These are phyloP conservation scores for Theocolax elegans DNA, from an alignment of 1,140 invertebrate species.

Conservation along the genomic window DNA sequence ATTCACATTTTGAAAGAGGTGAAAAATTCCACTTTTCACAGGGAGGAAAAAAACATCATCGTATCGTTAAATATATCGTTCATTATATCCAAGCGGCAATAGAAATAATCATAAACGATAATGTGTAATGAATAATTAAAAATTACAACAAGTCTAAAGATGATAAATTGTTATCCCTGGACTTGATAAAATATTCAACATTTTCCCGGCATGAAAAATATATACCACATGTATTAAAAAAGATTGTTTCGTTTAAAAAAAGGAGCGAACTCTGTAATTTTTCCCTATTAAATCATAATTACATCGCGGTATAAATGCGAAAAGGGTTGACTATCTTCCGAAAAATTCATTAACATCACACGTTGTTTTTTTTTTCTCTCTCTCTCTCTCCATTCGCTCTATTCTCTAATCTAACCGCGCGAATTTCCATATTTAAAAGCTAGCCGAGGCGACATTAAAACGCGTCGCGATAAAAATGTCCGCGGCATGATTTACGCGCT, in stretches of 20 bases:
- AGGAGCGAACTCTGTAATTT: constrained; percentile 5
- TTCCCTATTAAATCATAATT: constrained; percentile 1
- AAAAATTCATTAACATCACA: constrained; percentile 22
- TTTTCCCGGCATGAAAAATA: background rate
- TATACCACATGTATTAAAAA: background rate
- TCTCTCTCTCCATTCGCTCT: no score
- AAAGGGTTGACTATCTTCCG: background rate
- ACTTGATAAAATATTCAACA: background rate
- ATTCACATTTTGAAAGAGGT: no score
- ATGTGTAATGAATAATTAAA: constrained; percentile 7
- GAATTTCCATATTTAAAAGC: constrained; percentile 17
- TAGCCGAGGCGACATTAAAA: background rate
- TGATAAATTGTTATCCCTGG: background rate
- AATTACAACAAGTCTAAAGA: background rate
- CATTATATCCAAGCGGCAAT: no score
- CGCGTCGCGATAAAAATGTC: constrained; percentile 9
- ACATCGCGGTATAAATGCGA: background rate
- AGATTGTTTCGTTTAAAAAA: constrained; percentile 7
- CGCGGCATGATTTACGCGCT: constrained; percentile 7
- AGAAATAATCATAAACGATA: no score
- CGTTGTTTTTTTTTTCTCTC: background rate
- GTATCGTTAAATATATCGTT: background rate
- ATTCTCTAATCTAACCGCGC: background rate
- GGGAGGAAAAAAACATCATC: background rate
- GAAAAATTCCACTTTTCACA: no score